Evolutionary conservation across 2,113 vertebrate genomes (phyloP), one percentile per base, ranked within the genome.

Genomic region (Ctenomys sociabilis): DNA sequence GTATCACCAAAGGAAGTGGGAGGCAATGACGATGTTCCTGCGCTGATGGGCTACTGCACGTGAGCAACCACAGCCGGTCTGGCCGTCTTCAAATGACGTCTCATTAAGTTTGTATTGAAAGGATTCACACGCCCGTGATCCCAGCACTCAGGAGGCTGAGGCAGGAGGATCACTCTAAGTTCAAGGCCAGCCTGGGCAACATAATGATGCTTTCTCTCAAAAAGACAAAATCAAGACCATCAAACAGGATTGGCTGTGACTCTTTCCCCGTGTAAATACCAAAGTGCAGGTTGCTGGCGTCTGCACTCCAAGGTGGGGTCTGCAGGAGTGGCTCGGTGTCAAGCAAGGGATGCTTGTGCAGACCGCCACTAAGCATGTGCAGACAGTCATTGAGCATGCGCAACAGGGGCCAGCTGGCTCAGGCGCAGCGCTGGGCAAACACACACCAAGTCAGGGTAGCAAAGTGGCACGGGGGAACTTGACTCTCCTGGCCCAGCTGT

Each of bases 1-100:
- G 7, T 1, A 26, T 45, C 77, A 35, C 22, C 13, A 21, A 40
- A 45, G 28, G 22, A 17, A 35, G 9, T 37, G 13, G 30, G 22
- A 16, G 35, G 43, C 19, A n/a, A 3, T 17, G 35, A 32, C 7
- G 2, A 35, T 19, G 16, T 68, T 32, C 86, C n/a, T 9, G 16
- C 40, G 28, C 13, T 52, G 30, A 70, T 52, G 30, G 64, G 75
- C 64, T 13, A 49, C 35, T 28, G 80, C 32, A 9, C 43, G 68
- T 1, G 7, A 68, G 32, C n/a, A 61, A 32, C 13, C 61, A 3
- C 16, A 11, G 12, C 35, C 0, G 19, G 6, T 5, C 12, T 5
- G 40, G 49, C 28, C 16, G 32, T 43, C 43, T 9, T 5, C 26
- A 57, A 77, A 54, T 5, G 66, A 49, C 10, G 1, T 13, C 57